Evolutionary conservation across 2,113 vertebrate genomes (phyloP).

Genomic region (Mobula hypostoma): DNA sequence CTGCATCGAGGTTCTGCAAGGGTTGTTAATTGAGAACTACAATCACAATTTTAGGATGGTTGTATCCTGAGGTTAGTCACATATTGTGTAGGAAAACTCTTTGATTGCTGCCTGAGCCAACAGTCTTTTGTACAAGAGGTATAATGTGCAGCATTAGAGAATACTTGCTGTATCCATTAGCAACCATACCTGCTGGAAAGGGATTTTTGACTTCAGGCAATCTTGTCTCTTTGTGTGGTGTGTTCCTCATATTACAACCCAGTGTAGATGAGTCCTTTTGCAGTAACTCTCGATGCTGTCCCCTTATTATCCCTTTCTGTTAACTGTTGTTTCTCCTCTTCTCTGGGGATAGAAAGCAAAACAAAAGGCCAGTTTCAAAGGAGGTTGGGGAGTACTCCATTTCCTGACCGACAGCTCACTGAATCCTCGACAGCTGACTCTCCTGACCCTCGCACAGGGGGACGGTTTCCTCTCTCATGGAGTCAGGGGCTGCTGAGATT

Average conservation of each 20-base stretch:
- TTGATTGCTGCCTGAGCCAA: background rate
- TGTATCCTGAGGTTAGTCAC: background rate
- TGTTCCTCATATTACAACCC: background rate
- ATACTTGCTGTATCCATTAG: slow-evolving; percentile 30
- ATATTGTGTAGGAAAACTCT: background rate
- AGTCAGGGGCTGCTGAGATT: too few relatives aligned
- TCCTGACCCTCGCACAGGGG: too few relatives aligned
- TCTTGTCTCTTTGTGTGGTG: background rate
- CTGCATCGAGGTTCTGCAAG: background rate
- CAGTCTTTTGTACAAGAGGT: background rate
- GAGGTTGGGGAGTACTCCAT: too few relatives aligned
- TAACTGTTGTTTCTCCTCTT: background rate
- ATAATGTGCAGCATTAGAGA: slow-evolving; percentile 17
- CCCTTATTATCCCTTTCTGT: background rate
- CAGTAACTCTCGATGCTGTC: background rate
- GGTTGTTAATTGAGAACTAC: background rate
- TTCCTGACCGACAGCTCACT: too few relatives aligned
- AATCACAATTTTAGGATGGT: background rate
- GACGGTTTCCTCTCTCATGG: too few relatives aligned
- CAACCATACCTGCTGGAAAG: slow-evolving; percentile 4
- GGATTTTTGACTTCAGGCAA: slow-evolving; percentile 27
- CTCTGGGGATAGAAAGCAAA: background rate
- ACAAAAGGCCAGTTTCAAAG: too few relatives aligned
- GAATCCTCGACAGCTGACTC: too few relatives aligned
- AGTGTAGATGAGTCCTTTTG: background rate